A percentile compares a stretch with the other conserved stretches of the same genome.
phyloP scores from a whole-genome alignment of 2,797 vertebrate species.

The Tenualosa thibaudeaui region DNA sequence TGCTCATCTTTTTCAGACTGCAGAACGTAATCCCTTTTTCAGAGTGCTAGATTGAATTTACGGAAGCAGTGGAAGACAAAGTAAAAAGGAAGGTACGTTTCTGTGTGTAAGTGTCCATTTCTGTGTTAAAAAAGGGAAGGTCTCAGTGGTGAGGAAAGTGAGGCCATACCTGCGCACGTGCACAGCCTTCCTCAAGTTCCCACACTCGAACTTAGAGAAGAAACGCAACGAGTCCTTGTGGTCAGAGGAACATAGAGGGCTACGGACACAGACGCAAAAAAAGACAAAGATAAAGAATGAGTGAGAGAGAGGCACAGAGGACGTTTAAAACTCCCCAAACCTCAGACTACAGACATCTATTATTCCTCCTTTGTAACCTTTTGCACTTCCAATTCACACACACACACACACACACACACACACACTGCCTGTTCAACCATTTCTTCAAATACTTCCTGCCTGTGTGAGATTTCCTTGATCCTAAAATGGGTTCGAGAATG shows the following conservation, averaged over 20 bases:
- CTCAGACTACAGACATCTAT: background rate
- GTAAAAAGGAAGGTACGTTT: too few relatives aligned
- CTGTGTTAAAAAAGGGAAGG: background rate
- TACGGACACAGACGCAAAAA: constrained; percentile 37
- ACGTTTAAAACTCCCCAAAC: background rate
- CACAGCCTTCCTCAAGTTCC: constrained; percentile 88
- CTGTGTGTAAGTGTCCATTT: too few relatives aligned
- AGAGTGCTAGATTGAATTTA: too few relatives aligned
- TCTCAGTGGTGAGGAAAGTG: background rate
- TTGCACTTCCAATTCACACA: background rate
- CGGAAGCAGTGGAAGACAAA: too few relatives aligned
- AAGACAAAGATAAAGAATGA: background rate
- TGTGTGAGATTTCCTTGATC: constrained; percentile 8
- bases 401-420: background rate
- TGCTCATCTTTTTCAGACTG: too few relatives aligned
- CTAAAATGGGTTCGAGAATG: background rate
- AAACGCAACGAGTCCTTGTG: constrained; percentile 74
- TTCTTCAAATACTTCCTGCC: constrained; percentile 1
- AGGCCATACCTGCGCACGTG: constrained; percentile 82
- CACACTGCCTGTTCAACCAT: background rate
- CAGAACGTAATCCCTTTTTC: too few relatives aligned
- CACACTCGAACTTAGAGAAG: constrained; percentile 89
- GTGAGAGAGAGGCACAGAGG: background rate
- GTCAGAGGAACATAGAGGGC: constrained; percentile 59
- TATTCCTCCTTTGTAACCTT: background rate